Evolutionary conservation across 2,888 invertebrate genomes (phyloP).

Genomic region (Cataglyphis altisquamis): DNA sequence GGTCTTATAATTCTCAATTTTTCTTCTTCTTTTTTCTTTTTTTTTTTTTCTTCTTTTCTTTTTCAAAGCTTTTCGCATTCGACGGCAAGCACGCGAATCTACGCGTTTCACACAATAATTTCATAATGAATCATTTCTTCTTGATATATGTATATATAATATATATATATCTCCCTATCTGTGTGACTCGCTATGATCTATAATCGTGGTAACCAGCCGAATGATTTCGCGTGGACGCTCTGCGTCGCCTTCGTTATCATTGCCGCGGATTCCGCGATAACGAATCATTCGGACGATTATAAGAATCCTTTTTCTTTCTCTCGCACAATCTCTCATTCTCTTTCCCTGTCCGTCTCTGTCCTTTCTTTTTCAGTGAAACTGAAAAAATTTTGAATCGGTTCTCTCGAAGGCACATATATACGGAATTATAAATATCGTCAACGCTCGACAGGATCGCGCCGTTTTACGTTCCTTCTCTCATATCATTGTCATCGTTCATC

Average conservation of each 20-base stretch:
- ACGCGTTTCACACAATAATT: slow-evolving; percentile 46
- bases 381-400: slow-evolving; percentile 64
- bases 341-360: slow-evolving; percentile 20
- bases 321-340: neutral
- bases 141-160: slow-evolving; percentile 31
- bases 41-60: slow-evolving; percentile 10
- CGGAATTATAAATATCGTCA: slow-evolving; percentile 51
- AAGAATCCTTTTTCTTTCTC: slow-evolving; percentile 17
- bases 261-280: slow-evolving; percentile 11
- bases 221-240: slow-evolving; percentile 54
- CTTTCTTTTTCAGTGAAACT: slow-evolving; percentile 32
- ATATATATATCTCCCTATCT: slow-evolving; percentile 8
- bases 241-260: slow-evolving; percentile 36
- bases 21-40: slow-evolving; percentile 46
- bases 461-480: neutral
- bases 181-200: slow-evolving; percentile 37
- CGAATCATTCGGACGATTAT: slow-evolving; percentile 42
- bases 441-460: slow-evolving; percentile 34
- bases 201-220: slow-evolving; percentile 46
- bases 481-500: slow-evolving; percentile 18
- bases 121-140: slow-evolving; percentile 14
- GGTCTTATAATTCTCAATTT: slow-evolving; percentile 26
- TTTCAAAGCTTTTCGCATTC: slow-evolving; percentile 40
- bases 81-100: slow-evolving; percentile 57
- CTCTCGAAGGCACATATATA: slow-evolving; percentile 78